Evolutionary conservation across 2,113 vertebrate species (phyloP), one percentile per base, ranked within the genome.

Genomic region (Marmota flaviventris): DNA sequence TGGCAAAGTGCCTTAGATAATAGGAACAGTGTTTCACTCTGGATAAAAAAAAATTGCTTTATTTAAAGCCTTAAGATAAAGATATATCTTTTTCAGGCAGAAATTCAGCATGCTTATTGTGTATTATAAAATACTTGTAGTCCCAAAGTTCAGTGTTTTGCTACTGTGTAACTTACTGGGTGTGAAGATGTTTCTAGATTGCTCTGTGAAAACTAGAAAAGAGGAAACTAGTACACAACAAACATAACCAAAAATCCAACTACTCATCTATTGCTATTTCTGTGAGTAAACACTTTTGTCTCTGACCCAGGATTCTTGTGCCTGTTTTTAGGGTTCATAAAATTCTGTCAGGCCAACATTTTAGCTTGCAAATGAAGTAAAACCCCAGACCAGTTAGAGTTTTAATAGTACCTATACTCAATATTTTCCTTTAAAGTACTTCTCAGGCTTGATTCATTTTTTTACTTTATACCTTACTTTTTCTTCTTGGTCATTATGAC

Each of bases 191-290:
- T 32, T 0, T 76, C 77, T 7, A 17, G 14, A 20, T 48, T 86
- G 4, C 22, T 20, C 2, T 58, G 2, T 77, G n/a, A 34, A 11
- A 86, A 75, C 8, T 22, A 14, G 16, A 9, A 77, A 14, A 18
- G 0, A 24, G 1, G 20, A 2, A 83, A 32, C 17, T 67, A 10
- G 20, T 81, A 0, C 0, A 39, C 7, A 29, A 45, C 17, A 13
- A 67, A 70, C 67, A 69, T 29, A 83, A 58, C 1, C 27, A 16
- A 51, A 77, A 29, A 5, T 2, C 17, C 37, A 61, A n/a, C 16
- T 76, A 20, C 20, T 82, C 13, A 77, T 2, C 39, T 73, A 13
- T 32, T 85, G 4, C 16, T 73, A 22, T 89, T 9, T 24, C 11
- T 76, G 2, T 89, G 3, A 90, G 4, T 82, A 56, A 78, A 86